Evolutionary conservation across 2,113 vertebrate genomes (phyloP).

Genomic region (Rousettus leschenaultii): DNA sequence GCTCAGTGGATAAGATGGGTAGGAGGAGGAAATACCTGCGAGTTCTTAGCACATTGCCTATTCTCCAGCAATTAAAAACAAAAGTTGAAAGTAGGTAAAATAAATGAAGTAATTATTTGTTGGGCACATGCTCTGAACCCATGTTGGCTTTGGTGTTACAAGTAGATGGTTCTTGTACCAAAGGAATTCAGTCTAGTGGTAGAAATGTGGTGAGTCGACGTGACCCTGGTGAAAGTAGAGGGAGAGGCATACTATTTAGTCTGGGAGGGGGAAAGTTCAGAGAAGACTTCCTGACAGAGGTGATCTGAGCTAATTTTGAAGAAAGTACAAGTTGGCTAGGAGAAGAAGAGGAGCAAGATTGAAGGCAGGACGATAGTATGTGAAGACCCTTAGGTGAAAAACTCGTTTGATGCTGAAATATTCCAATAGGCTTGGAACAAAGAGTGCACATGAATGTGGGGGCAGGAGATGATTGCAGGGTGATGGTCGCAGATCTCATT

Average conservation of each 20-base stretch:
- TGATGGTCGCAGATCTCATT: background rate
- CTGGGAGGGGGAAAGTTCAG: background rate
- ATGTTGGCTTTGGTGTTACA: background rate
- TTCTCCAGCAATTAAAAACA: background rate
- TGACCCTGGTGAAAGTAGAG: background rate
- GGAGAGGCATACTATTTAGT: background rate
- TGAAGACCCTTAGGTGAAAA: background rate
- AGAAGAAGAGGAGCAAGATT: background rate
- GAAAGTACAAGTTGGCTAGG: background rate
- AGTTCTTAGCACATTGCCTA: background rate
- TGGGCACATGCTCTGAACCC: background rate
- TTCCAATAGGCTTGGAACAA: background rate
- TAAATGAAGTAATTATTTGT: background rate
- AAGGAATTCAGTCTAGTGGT: background rate
- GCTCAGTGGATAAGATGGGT: background rate
- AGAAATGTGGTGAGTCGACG: background rate
- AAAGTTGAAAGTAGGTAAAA: background rate
- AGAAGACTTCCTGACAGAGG: background rate
- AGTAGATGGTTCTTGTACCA: background rate
- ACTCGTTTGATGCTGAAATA: background rate
- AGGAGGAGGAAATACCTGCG: background rate
- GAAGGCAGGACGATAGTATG: background rate
- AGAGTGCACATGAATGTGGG: fast-evolving
- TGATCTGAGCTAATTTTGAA: background rate
- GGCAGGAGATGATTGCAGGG: background rate